These are phyloP conservation scores for Calameuta pallipes DNA, from an alignment of 2,888 invertebrate species.

Conservation along the genomic window DNA sequence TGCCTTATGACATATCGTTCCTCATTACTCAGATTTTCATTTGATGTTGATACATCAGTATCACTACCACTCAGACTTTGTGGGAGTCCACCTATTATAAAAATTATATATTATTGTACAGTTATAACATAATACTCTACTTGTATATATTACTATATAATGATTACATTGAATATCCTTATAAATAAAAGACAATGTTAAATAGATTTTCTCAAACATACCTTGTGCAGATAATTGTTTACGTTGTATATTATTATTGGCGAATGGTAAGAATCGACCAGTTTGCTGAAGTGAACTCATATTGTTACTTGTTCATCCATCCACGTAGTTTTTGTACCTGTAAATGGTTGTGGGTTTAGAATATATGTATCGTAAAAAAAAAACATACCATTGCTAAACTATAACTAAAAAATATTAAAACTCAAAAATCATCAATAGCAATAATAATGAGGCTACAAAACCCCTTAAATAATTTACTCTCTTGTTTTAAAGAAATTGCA, in stretches of 20 bases:
- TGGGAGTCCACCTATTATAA: slow-evolving; percentile 70
- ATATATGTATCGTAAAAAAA: neutral
- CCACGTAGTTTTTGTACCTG: slow-evolving; percentile 67
- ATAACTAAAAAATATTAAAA: slow-evolving; percentile 5
- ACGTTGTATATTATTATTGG: slow-evolving; percentile 72
- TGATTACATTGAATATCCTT: neutral
- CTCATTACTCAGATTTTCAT: slow-evolving; percentile 88
- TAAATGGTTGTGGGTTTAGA: slow-evolving; percentile 44
- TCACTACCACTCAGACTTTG: slow-evolving; percentile 89
- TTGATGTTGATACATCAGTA: slow-evolving; percentile 90
- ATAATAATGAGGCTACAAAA: neutral
- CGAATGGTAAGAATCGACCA: slow-evolving; percentile 72
- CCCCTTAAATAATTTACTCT: neutral
- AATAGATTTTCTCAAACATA: slow-evolving; percentile 30
- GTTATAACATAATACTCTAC: neutral
- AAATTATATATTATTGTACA: neutral
- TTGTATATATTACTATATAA: slow-evolving; percentile 2
- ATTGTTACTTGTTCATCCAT: slow-evolving; percentile 56
- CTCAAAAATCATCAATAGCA: neutral
- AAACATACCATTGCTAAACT: slow-evolving; percentile 37
- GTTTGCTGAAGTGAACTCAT: slow-evolving; percentile 75
- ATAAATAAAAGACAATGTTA: slow-evolving; percentile 49
- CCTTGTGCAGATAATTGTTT: slow-evolving; percentile 70
- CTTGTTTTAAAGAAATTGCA: neutral
- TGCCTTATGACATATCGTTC: slow-evolving; percentile 86